A percentile compares a stretch with the other conserved stretches of the same genome.
Conservation (phyloP, 2,113 vertebrate genomes). For the Paedocypris sp. region DNA sequence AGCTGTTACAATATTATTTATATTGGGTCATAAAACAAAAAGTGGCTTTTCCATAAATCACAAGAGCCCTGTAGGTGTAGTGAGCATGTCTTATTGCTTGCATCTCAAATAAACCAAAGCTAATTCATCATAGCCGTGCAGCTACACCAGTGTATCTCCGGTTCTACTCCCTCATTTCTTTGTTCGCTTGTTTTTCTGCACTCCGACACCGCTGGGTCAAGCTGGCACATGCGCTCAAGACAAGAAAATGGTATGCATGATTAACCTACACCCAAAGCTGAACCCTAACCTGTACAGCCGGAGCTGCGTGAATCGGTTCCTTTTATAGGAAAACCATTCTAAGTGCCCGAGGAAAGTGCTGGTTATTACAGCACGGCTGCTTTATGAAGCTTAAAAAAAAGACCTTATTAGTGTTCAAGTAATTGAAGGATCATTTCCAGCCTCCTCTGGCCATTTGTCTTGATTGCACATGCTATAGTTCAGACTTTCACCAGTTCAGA, state of each 20-base stretch:
- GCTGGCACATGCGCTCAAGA: slow-evolving; percentile 1
- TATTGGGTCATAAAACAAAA: slow-evolving; percentile 41
- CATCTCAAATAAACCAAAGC: slow-evolving; percentile 39
- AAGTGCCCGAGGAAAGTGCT: slow-evolving; percentile 32
- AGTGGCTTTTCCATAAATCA: slow-evolving; percentile 42
- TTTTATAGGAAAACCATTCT: slow-evolving; percentile 16
- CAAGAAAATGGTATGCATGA: slow-evolving; percentile 33
- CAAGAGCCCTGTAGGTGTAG: slow-evolving; percentile 20
- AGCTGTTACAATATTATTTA: slow-evolving; percentile 42
- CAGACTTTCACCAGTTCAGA: neutral
- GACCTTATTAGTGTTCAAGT: slow-evolving; percentile 35
- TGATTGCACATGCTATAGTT: slow-evolving; percentile 30
- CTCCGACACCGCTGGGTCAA: neutral
- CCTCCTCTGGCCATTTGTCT: slow-evolving; percentile 32
- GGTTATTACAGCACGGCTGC: slow-evolving; percentile 32
- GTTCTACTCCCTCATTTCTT: slow-evolving; percentile 8
- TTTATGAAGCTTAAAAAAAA: slow-evolving; percentile 26
- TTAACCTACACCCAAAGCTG: slow-evolving; percentile 23
- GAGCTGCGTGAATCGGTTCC: slow-evolving; percentile 20
- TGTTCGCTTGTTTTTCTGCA: neutral
- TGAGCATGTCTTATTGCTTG: slow-evolving; percentile 40
- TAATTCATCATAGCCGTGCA: slow-evolving; percentile 23
- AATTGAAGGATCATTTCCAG: slow-evolving; percentile 34
- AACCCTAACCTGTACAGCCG: slow-evolving; percentile 30
- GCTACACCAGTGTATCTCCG: slow-evolving; percentile 18